A percentile compares a stretch with the other conserved stretches of the same genome.
Conservation (phyloP, 2,113 vertebrate species). For the Oenanthe oenanthe region DNA sequence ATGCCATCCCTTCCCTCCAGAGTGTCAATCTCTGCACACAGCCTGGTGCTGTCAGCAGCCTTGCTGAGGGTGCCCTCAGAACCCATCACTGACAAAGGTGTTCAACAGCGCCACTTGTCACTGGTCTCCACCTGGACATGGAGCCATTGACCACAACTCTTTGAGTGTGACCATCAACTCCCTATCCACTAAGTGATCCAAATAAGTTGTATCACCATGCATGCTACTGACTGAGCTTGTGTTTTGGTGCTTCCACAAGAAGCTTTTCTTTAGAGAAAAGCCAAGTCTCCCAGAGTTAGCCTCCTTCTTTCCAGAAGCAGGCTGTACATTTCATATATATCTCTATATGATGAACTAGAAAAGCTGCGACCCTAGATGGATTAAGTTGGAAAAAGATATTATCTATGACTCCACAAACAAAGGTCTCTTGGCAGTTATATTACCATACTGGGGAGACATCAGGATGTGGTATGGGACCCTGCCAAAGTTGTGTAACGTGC, state of each 20-base stretch:
- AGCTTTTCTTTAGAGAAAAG: neutral
- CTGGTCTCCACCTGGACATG: neutral
- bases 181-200: neutral
- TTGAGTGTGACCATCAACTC: neutral
- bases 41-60: neutral
- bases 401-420: neutral
- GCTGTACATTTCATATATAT: neutral
- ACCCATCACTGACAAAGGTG: neutral
- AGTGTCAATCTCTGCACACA: neutral
- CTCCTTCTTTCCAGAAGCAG: neutral
- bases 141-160: accelerated
- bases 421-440: neutral
- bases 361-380: neutral
- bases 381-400: neutral
- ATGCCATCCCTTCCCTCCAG: neutral
- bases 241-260: neutral
- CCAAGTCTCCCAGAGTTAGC: neutral
- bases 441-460: neutral
- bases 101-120: neutral
- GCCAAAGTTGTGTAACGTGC: neutral
- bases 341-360: neutral
- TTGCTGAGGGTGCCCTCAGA: neutral
- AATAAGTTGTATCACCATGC: accelerated
- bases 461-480: neutral
- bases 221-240: neutral